phyloP scores from a whole-genome alignment of 1,140 invertebrate genomes.

The Centruroides sculpturatus region DNA sequence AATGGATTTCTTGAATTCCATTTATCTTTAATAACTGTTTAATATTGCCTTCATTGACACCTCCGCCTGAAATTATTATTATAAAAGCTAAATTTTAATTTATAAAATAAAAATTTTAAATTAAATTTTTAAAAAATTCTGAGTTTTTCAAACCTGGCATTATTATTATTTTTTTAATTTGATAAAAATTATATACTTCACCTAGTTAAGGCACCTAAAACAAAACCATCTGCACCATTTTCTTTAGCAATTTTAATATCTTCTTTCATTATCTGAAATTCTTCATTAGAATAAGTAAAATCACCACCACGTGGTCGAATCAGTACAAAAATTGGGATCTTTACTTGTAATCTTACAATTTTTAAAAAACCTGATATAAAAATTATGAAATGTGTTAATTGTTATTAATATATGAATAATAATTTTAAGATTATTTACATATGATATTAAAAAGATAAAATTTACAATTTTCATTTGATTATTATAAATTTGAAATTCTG shows the following conservation, averaged over 20 bases:
- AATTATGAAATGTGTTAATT: neutral
- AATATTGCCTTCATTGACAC: no score
- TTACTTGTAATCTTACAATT: slow-evolving; percentile 30
- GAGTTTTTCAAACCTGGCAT: no score
- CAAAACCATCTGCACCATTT: slow-evolving; percentile 63
- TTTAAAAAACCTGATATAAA: slow-evolving; percentile 18
- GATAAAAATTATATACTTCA: slow-evolving; percentile 26
- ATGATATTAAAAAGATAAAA: neutral
- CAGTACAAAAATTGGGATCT: slow-evolving; percentile 63
- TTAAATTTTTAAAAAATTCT: no score
- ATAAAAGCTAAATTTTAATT: no score
- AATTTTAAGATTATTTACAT: neutral
- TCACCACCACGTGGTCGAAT: slow-evolving; percentile 62
- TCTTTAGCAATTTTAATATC: slow-evolving; percentile 41
- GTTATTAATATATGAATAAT: neutral
- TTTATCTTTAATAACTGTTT: no score
- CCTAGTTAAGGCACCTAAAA: slow-evolving; percentile 62
- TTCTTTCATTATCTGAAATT: slow-evolving; percentile 54
- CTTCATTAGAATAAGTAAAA: slow-evolving; percentile 58
- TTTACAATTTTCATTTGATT: neutral
- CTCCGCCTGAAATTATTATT: no score
- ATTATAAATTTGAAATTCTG: no score
- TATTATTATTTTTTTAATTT: no score
- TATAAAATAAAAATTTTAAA: no score
- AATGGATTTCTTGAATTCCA: no score